Percentiles rank a stretch among this genome's conserved stretches.
These are phyloP conservation scores for Salvator merianae DNA, from an alignment of 2,113 vertebrate genomes.

Conservation along the genomic window DNA sequence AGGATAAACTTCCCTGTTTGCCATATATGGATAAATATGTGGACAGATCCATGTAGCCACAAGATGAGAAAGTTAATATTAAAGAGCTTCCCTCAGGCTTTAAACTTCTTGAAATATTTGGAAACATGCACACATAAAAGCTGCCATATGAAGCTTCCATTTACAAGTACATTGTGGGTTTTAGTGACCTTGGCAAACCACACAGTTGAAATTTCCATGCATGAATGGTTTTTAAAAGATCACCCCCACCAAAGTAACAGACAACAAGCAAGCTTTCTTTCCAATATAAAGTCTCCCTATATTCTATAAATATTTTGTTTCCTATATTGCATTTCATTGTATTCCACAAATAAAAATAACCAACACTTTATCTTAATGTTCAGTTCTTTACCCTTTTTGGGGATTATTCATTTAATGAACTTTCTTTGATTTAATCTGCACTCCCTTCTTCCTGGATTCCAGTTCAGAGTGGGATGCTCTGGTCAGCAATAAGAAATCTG, in stretches of 20 bases:
- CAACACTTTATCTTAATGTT: background rate
- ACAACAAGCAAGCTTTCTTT: constrained; percentile 26
- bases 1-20: background rate
- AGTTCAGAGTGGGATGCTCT: too few species aligned
- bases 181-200: constrained; percentile 18
- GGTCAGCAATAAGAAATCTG: too few species aligned
- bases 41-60: constrained; percentile 1
- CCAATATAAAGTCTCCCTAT: background rate
- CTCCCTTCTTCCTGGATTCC: too few species aligned
- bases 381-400: too few species aligned
- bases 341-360: constrained; percentile 10
- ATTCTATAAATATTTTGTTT: background rate
- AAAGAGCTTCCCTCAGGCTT: constrained; percentile 49
- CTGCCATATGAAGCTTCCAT: constrained; percentile 20
- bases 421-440: too few species aligned
- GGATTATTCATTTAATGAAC: too few species aligned
- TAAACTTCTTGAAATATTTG: constrained; percentile 39
- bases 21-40: constrained; percentile 10
- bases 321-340: constrained; percentile 3
- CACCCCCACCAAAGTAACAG: background rate
- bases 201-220: constrained; percentile 19
- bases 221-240: background rate
- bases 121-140: constrained; percentile 45
- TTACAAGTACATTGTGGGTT: background rate
- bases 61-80: constrained; percentile 28